Conservation (phyloP, 2,797 vertebrate species). For the Sebastes cheni region DNA sequence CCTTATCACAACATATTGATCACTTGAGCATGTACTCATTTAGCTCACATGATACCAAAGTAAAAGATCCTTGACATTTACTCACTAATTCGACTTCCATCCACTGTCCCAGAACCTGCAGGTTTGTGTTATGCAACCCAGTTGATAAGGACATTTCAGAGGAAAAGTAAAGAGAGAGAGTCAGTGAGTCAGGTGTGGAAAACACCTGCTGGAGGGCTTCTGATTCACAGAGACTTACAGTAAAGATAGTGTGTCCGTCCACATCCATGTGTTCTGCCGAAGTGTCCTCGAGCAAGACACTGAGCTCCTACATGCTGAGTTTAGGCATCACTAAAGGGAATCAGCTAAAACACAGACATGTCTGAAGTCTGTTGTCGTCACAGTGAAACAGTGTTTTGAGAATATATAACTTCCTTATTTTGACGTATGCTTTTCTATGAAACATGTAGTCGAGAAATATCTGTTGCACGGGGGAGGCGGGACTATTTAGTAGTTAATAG, state of each 20-base stretch:
- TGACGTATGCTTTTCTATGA: neutral
- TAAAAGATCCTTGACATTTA: neutral
- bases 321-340: neutral
- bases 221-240: conserved; percentile 39
- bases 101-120: neutral
- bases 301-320: neutral
- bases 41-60: neutral
- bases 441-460: neutral
- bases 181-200: conserved; percentile 1
- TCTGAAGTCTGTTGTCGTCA: neutral
- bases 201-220: conserved; percentile 32
- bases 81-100: neutral
- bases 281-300: neutral
- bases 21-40: neutral
- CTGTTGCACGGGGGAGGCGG: neutral
- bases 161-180: conserved; percentile 45
- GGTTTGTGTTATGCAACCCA: conserved; percentile 29
- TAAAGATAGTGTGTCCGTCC: neutral
- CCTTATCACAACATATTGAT: too few species aligned
- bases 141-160: conserved; percentile 48
- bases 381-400: conserved; percentile 29
- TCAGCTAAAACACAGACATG: neutral
- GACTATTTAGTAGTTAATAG: neutral
- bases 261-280: neutral
- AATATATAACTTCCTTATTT: conserved; percentile 18